phyloP scores from a whole-genome alignment of 2,888 invertebrate species.

The Dasypogon diadema region DNA sequence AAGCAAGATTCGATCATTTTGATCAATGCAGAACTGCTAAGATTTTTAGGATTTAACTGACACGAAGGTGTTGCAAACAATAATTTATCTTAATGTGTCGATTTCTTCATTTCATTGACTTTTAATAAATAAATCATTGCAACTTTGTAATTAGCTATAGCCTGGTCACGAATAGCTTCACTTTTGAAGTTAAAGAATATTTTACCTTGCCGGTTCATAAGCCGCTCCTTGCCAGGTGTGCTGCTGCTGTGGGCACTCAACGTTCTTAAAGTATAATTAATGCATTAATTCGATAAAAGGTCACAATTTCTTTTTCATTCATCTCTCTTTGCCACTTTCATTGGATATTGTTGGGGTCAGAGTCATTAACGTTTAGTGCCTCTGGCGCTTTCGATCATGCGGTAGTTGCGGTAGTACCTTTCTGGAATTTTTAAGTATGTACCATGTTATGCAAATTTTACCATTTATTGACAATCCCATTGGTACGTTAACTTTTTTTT shows the following conservation, averaged over 20 bases:
- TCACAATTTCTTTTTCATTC: neutral
- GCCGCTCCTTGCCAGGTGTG: neutral
- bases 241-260: neutral
- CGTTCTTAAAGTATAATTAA: neutral
- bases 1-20: neutral
- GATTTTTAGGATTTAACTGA: neutral
- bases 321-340: too few relatives aligned
- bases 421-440: too few relatives aligned
- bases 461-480: too few relatives aligned
- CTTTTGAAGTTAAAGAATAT: too few relatives aligned
- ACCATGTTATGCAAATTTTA: too few relatives aligned
- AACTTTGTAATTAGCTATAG: neutral
- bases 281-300: neutral
- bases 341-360: neutral
- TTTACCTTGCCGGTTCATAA: too few relatives aligned
- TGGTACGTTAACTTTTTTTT: too few relatives aligned
- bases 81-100: neutral
- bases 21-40: neutral
- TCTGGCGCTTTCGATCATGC: too few relatives aligned
- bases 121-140: neutral
- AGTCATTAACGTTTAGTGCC: slow-evolving; percentile 9
- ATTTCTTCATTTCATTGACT: neutral
- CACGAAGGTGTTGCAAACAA: neutral
- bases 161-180: neutral
- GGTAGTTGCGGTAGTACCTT: too few relatives aligned